Conservation (phyloP, 2,113 vertebrate species). For the Hassar affinis region DNA sequence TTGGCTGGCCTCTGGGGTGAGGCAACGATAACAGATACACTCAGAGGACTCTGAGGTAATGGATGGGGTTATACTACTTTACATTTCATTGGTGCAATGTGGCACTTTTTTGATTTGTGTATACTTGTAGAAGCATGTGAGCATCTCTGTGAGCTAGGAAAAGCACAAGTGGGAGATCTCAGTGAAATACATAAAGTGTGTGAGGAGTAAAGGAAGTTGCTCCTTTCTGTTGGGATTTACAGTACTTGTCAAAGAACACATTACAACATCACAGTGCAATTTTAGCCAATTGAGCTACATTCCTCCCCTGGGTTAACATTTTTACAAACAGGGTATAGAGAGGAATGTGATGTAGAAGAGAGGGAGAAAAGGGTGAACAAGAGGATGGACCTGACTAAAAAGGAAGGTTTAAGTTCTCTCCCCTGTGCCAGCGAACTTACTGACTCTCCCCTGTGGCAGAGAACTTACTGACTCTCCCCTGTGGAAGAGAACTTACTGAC, state of each 20-base stretch:
- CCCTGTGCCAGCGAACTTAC: neutral
- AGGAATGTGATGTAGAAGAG: neutral
- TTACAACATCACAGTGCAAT: neutral
- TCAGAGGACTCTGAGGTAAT: constrained; percentile 36
- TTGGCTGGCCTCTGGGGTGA: constrained; percentile 53
- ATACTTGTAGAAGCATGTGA: constrained; percentile 1
- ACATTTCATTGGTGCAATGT: constrained; percentile 17
- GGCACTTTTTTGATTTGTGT: constrained; percentile 16
- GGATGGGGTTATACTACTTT: constrained; percentile 38
- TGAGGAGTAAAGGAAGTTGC: neutral
- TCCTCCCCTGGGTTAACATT: neutral
- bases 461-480: neutral
- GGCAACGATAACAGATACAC: constrained; percentile 34
- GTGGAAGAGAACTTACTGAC: neutral
- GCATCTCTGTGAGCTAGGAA: constrained; percentile 24
- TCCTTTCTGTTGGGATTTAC: constrained; percentile 7
- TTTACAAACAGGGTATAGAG: neutral
- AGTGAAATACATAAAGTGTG: neutral
- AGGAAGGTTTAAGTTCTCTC: neutral
- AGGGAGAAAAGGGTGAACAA: neutral
- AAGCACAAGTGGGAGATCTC: neutral
- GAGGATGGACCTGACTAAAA: neutral
- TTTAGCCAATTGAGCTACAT: neutral
- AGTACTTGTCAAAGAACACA: constrained; percentile 36
- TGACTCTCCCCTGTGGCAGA: neutral